Evolutionary conservation across 2,888 invertebrate species (phyloP).

Genomic region (Synanthedon tipuliformis): DNA sequence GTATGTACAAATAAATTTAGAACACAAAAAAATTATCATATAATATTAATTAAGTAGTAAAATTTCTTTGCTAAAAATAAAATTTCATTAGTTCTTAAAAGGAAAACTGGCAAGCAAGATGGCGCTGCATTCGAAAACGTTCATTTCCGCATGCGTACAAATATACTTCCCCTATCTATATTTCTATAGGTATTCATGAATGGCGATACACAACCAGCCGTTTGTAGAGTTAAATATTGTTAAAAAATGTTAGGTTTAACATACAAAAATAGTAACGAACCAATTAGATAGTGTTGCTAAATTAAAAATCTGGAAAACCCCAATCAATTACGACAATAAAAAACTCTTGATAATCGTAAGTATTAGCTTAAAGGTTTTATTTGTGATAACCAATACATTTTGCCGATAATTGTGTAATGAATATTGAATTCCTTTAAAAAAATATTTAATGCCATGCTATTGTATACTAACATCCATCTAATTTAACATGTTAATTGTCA

Average conservation of each 20-base stretch:
- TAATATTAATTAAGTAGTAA: no score
- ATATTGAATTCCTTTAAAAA: neutral
- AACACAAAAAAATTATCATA: no score
- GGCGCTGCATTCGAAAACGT: neutral
- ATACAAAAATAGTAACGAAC: conserved; percentile 40
- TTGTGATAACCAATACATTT: conserved; percentile 8
- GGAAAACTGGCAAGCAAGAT: neutral
- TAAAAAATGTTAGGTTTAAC: conserved; percentile 53
- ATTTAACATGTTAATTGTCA: no score
- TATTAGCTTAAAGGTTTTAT: conserved; percentile 15
- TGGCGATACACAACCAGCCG: conserved; percentile 50
- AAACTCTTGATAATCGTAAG: conserved; percentile 32
- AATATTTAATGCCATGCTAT: no score
- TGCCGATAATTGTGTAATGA: neutral
- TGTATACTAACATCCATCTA: no score
- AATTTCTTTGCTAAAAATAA: no score
- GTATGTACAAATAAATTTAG: no score
- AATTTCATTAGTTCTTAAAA: no score
- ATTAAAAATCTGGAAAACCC: conserved; percentile 24
- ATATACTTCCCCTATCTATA: conserved; percentile 24
- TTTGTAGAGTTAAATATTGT: conserved; percentile 45
- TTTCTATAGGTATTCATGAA: conserved; percentile 58
- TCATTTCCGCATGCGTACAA: conserved; percentile 48
- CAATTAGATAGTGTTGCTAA: conserved; percentile 58
- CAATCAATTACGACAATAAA: conserved; percentile 50